phyloP scores from a whole-genome alignment of 1,140 invertebrate genomes.

The Pygmarrhopalites habei region DNA sequence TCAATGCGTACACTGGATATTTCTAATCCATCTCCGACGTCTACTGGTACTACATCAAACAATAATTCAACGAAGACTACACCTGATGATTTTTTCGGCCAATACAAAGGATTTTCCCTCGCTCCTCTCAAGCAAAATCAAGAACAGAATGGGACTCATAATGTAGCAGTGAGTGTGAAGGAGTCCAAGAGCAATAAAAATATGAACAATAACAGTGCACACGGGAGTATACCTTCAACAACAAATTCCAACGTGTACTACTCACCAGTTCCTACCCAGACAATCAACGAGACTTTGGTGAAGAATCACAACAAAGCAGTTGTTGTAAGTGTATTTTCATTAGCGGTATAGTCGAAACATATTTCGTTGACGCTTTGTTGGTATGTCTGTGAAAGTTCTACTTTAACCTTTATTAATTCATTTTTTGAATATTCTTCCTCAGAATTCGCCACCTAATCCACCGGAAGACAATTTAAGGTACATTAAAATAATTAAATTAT shows the following conservation, averaged over 20 bases:
- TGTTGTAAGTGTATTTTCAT: too few species aligned
- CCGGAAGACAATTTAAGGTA: too few species aligned
- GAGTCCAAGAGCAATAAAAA: background rate
- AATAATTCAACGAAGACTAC: conserved; percentile 37
- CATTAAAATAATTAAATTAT: too few species aligned
- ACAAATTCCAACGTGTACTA: conserved; percentile 30
- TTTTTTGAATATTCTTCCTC: too few species aligned
- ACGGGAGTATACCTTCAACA: conserved; percentile 10
- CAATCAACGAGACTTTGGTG: conserved; percentile 11
- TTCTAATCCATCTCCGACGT: conserved; percentile 35
- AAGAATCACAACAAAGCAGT: conserved; percentile 24
- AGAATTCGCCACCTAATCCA: too few species aligned
- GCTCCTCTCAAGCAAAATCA: conserved; percentile 43
- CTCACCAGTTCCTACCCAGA: conserved; percentile 25
- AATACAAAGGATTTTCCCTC: conserved; percentile 72
- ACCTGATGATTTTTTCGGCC: conserved; percentile 63
- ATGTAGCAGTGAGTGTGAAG: conserved; percentile 7
- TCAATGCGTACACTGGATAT: conserved; percentile 13
- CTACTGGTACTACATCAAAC: conserved; percentile 49
- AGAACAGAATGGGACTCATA: conserved; percentile 18
- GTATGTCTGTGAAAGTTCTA: too few species aligned
- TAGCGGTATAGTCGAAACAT: too few species aligned
- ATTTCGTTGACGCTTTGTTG: too few species aligned
- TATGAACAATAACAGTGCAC: background rate
- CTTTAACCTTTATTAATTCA: too few species aligned